Evolutionary conservation across 2,797 vertebrate genomes (phyloP).

Genomic region (Hydrocynus forskahlii): DNA sequence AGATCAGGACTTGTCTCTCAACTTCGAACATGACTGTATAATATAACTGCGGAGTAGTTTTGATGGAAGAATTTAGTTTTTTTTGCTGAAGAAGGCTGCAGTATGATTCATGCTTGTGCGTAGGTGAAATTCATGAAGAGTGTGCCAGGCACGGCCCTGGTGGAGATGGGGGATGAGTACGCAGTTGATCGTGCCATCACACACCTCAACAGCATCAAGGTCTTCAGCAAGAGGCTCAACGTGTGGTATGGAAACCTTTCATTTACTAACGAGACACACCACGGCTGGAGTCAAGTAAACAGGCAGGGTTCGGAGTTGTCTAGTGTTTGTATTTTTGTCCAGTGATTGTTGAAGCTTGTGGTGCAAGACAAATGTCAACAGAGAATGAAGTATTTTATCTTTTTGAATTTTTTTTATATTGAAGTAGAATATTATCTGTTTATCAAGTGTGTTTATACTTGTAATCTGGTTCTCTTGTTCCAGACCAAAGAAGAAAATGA

Average conservation of each 20-base stretch:
- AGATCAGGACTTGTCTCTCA: too few relatives aligned
- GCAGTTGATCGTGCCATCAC: constrained; percentile 96
- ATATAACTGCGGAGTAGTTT: background rate
- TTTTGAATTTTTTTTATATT: too few relatives aligned
- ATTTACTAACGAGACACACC: background rate
- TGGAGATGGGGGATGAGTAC: constrained; percentile 99
- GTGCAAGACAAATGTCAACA: too few relatives aligned
- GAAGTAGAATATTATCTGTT: too few relatives aligned
- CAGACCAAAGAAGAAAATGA: too few relatives aligned
- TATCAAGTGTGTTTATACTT: too few relatives aligned
- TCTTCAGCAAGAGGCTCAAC: constrained; percentile 95
- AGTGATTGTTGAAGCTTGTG: too few relatives aligned
- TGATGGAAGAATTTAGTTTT: background rate
- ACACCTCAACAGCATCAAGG: constrained; percentile 95
- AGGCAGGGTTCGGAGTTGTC: background rate
- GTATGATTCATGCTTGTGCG: constrained; percentile 1
- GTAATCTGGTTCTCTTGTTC: too few relatives aligned
- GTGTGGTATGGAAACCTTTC: constrained; percentile 86
- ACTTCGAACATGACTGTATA: too few relatives aligned
- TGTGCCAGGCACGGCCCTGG: constrained; percentile 92
- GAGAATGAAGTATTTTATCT: too few relatives aligned
- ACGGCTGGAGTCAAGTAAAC: background rate
- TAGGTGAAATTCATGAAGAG: constrained; percentile 99
- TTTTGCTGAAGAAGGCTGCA: background rate
- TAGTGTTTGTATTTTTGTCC: background rate